phyloP scores from a whole-genome alignment of 2,888 invertebrate genomes.

The Apantesis nais region DNA sequence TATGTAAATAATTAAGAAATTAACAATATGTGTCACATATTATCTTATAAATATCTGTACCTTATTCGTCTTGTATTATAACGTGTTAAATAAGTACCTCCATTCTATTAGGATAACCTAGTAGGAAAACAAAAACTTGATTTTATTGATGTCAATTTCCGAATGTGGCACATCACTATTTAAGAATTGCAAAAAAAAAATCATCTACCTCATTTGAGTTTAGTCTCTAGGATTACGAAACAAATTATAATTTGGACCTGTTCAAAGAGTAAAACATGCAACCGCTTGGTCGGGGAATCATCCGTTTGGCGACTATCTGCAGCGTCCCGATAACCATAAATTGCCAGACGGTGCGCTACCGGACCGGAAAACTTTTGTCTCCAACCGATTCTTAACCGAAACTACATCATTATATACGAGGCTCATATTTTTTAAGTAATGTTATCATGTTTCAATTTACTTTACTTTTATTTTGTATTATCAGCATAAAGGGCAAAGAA shows the following conservation, averaged over 20 bases:
- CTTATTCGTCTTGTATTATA: too few relatives aligned
- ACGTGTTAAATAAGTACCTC: too few relatives aligned
- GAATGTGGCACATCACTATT: too few relatives aligned
- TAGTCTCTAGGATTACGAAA: too few relatives aligned
- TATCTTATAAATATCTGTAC: too few relatives aligned
- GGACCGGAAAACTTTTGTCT: constrained; percentile 49
- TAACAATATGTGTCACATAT: too few relatives aligned
- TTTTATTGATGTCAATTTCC: too few relatives aligned
- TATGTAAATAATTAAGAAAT: too few relatives aligned
- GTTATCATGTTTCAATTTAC: not conserved
- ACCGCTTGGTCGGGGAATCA: constrained; percentile 46
- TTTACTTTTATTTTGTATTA: not conserved
- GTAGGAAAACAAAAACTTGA: too few relatives aligned
- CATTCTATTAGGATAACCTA: too few relatives aligned
- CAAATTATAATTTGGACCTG: constrained; percentile 47
- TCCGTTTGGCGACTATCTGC: constrained; percentile 56
- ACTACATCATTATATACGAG: constrained; percentile 48
- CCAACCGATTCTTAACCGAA: constrained; percentile 45
- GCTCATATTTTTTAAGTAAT: constrained; percentile 38
- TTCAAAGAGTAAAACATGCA: constrained; percentile 45
- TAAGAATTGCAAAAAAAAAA: not conserved
- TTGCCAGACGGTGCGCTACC: constrained; percentile 41
- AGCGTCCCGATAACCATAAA: constrained; percentile 61
- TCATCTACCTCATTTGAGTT: not conserved
- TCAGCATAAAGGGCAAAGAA: not conserved